phyloP scores from a whole-genome alignment of 2,888 invertebrate species.

The Deroplatys truncata region DNA sequence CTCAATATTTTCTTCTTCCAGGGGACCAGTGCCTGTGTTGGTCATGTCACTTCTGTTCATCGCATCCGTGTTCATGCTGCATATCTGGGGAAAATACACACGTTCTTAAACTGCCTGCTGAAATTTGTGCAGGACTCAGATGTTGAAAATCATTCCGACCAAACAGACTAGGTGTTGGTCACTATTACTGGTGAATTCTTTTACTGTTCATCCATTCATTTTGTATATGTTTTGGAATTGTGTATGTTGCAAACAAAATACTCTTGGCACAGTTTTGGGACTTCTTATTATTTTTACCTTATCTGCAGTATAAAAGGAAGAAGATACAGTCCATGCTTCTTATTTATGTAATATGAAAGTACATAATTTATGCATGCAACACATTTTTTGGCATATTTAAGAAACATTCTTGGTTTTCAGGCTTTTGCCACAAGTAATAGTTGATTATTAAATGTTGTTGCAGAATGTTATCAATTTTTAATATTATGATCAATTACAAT shows the following conservation, averaged over 20 bases:
- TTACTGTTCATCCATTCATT: neutral
- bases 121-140: neutral
- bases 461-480: too few species aligned
- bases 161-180: neutral
- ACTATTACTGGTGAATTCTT: neutral
- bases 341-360: too few species aligned
- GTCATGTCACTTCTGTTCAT: conserved; percentile 99
- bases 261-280: neutral
- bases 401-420: too few species aligned
- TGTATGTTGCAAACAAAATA: neutral
- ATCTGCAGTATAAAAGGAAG: too few species aligned
- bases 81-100: conserved; percentile 99
- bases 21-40: conserved; percentile 97
- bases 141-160: conserved; percentile 5
- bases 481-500: too few species aligned
- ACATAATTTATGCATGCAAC: too few species aligned
- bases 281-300: neutral
- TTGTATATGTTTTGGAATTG: neutral
- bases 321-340: too few species aligned
- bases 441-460: too few species aligned
- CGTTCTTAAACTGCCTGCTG: conserved; percentile 43
- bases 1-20: conserved; percentile 46
- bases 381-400: too few species aligned
- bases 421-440: too few species aligned
- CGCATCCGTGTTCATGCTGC: conserved; percentile 98